Percentiles rank a stretch among this genome's conserved stretches.
Conservation (phyloP, 2,113 vertebrate species). For the Ancistrus triradiatus region DNA sequence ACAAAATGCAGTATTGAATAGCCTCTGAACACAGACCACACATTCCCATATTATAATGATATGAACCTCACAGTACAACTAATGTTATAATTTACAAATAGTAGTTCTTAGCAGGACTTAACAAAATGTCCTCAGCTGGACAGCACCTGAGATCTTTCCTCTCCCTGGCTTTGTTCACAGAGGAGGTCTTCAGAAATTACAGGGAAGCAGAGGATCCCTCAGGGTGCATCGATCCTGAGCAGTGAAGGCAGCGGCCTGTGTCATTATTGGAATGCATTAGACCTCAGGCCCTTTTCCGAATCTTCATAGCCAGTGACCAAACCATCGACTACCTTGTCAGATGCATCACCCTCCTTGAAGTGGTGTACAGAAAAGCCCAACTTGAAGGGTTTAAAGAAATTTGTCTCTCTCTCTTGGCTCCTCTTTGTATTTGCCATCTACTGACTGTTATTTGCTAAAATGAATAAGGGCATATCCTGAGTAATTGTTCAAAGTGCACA, state of each 20-base stretch:
- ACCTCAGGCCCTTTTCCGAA: conserved; percentile 29
- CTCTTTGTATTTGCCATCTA: conserved; percentile 1
- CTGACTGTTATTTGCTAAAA: no score
- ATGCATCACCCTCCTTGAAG: conserved; percentile 38
- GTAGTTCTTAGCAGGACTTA: no score
- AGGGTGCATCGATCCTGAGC: conserved; percentile 52
- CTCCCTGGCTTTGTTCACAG: conserved; percentile 10
- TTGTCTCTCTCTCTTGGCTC: background rate
- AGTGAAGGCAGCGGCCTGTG: conserved; percentile 54
- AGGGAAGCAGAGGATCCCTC: conserved; percentile 42
- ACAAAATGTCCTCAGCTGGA: background rate
- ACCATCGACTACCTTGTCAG: conserved; percentile 43
- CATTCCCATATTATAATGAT: no score
- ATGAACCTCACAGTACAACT: no score
- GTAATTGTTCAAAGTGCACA: no score
- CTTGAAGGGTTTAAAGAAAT: background rate
- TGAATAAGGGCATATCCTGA: no score
- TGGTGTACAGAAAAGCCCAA: background rate
- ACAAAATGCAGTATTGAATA: no score
- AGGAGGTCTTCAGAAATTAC: conserved; percentile 1
- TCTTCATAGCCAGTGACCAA: conserved; percentile 37
- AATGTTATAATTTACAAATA: no score
- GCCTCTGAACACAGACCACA: no score
- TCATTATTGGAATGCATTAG: conserved; percentile 50
- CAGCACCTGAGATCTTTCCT: conserved; percentile 15